A percentile compares a stretch with the other conserved stretches of the same genome.
Conservation (phyloP, 2,113 vertebrate genomes). For the Lates calcarifer region DNA sequence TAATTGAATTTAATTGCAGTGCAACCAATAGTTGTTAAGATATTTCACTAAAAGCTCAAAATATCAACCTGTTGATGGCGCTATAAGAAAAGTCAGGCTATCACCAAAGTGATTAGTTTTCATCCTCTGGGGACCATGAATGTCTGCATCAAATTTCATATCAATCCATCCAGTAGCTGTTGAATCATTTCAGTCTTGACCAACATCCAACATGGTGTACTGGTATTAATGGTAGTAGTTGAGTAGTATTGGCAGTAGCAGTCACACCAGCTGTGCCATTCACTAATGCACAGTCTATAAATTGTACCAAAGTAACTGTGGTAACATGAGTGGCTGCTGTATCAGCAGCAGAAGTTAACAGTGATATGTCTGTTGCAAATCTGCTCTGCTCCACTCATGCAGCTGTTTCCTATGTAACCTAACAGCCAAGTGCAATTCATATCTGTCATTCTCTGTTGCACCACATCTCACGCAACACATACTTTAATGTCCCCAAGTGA, state of each 20-base stretch:
- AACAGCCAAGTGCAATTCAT: neutral
- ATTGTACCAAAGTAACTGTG: too few relatives aligned
- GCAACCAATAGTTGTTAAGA: too few relatives aligned
- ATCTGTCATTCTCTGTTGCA: neutral
- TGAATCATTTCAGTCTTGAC: too few relatives aligned
- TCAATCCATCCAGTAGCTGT: too few relatives aligned
- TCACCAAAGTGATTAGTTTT: too few relatives aligned
- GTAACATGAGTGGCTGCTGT: neutral
- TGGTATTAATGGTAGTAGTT: neutral
- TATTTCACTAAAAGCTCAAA: too few relatives aligned
- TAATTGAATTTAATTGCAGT: too few relatives aligned
- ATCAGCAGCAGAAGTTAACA: neutral
- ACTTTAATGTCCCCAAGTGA: neutral
- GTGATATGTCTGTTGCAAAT: neutral
- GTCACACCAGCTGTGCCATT: neutral
- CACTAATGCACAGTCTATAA: accelerated
- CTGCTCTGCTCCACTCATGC: neutral
- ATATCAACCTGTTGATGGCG: too few relatives aligned
- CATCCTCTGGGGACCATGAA: neutral
- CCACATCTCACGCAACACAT: accelerated
- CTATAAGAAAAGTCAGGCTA: too few relatives aligned
- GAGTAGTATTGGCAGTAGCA: neutral
- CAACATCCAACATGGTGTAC: neutral
- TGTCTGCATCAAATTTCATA: too few relatives aligned
- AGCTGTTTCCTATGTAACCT: constrained; percentile 41